These are phyloP conservation scores for Pheucticus melanocephalus DNA, from an alignment of 2,113 vertebrate genomes.

Conservation along the genomic window DNA sequence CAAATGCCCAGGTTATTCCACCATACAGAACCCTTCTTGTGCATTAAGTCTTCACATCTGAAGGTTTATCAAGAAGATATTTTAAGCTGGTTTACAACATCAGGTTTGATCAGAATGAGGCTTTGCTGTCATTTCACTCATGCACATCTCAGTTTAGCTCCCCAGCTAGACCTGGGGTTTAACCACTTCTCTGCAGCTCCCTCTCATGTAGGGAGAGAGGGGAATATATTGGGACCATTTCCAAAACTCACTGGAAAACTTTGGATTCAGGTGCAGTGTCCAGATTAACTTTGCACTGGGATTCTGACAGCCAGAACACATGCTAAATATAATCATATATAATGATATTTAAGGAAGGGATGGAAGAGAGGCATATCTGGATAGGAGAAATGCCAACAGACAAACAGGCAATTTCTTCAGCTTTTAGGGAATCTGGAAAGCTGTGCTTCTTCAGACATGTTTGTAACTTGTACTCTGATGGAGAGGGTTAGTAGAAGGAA, in stretches of 20 bases:
- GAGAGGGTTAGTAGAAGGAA: neutral
- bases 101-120: neutral
- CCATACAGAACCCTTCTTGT: neutral
- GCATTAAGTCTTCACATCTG: neutral
- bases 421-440: neutral
- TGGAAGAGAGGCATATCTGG: neutral
- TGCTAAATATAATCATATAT: neutral
- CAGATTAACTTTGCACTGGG: neutral
- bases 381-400: neutral
- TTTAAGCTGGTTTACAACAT: neutral
- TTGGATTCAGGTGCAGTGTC: neutral
- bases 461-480: neutral
- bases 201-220: accelerated
- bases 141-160: neutral
- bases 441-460: neutral
- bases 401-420: neutral
- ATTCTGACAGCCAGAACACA: neutral
- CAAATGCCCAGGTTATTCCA: neutral
- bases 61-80: neutral
- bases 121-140: neutral
- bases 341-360: neutral
- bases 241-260: neutral
- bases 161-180: neutral
- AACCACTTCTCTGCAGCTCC: neutral
- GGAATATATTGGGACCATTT: neutral